A percentile compares a stretch with the other conserved stretches of the same genome.
These are phyloP conservation scores for Brassicogethes aeneus DNA, from an alignment of 2,888 invertebrate genomes.

Conservation along the genomic window DNA sequence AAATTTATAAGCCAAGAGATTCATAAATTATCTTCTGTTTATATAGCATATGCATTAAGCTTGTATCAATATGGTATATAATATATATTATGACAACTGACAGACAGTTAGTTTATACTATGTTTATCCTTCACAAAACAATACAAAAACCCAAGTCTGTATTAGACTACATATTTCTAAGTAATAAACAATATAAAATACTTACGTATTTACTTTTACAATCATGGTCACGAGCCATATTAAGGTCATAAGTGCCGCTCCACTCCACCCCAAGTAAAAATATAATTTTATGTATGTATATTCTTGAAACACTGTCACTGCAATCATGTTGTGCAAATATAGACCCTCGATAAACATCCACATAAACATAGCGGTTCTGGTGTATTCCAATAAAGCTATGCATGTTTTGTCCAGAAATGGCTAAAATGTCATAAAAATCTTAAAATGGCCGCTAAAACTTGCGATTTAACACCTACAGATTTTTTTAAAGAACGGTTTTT, in stretches of 20 bases:
- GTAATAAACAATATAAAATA: conserved; percentile 5
- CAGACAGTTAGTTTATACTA: too few species aligned
- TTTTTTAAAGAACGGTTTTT: background rate
- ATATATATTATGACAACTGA: too few species aligned
- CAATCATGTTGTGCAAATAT: conserved; percentile 77
- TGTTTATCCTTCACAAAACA: too few species aligned
- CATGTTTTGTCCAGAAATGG: conserved; percentile 21
- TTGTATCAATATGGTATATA: too few species aligned
- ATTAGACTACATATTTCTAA: too few species aligned
- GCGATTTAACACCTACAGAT: background rate
- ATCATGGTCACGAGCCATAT: conserved; percentile 58
- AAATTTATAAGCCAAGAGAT: too few species aligned
- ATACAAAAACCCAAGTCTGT: too few species aligned
- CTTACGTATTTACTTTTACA: conserved; percentile 28
- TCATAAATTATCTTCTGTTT: too few species aligned
- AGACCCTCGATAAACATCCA: conserved; percentile 97
- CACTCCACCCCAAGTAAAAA: conserved; percentile 63
- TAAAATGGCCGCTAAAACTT: too few species aligned
- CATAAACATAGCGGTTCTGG: conserved; percentile 83
- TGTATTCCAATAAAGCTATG: conserved; percentile 65
- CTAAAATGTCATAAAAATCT: conserved; percentile 18
- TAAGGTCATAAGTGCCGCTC: conserved; percentile 57
- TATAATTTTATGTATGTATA: conserved; percentile 54
- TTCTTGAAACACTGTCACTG: conserved; percentile 63
- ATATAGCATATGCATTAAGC: too few species aligned